Conservation (phyloP, 2,113 vertebrate genomes). For the Alexandromys fortis region DNA sequence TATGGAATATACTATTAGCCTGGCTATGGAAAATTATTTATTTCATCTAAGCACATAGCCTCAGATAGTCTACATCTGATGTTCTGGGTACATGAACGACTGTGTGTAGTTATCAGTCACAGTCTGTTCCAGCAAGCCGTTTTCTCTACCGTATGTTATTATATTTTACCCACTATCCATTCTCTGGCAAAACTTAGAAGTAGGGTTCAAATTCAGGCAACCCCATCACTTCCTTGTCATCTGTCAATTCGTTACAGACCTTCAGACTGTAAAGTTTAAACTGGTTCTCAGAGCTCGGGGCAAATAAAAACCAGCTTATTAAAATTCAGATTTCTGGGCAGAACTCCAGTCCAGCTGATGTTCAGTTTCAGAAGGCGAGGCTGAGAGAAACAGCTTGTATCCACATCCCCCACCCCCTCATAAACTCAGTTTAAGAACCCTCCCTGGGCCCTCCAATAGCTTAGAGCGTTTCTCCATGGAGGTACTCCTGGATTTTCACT, state of each 20-base stretch:
- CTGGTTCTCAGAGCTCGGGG: neutral
- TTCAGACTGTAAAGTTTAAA: neutral
- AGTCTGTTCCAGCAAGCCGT: neutral
- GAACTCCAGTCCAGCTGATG: neutral
- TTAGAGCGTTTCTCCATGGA: accelerated
- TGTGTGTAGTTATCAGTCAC: neutral
- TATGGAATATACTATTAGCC: neutral
- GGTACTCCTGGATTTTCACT: neutral
- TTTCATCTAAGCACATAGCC: neutral
- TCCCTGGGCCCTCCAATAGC: neutral
- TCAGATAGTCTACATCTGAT: neutral
- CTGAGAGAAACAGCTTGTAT: neutral
- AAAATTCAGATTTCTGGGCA: neutral
- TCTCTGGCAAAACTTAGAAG: neutral
- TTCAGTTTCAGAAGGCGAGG: neutral
- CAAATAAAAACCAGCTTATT: neutral
- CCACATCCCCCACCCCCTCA: neutral
- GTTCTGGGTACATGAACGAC: neutral
- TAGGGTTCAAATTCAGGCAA: neutral
- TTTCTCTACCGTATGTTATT: neutral
- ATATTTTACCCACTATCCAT: neutral
- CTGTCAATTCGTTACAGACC: neutral
- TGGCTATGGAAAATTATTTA: neutral
- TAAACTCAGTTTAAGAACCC: neutral
- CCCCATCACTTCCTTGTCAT: neutral